These are phyloP conservation scores for Tetramorium alpestre DNA, from an alignment of 1,140 invertebrate genomes.

Conservation along the genomic window DNA sequence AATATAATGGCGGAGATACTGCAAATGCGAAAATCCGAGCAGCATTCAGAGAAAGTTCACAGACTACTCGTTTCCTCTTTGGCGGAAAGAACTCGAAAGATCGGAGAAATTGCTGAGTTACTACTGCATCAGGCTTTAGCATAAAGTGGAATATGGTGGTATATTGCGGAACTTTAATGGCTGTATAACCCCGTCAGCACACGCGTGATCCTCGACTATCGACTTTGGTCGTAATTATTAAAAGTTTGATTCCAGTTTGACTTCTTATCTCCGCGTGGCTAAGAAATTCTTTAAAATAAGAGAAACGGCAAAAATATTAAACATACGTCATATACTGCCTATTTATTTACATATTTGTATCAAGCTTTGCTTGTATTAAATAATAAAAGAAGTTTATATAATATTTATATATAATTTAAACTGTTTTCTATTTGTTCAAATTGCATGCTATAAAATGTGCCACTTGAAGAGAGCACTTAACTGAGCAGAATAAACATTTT, in stretches of 20 bases:
- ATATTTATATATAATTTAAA: too few relatives aligned
- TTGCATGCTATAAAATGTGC: neutral
- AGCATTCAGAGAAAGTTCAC: constrained; percentile 33
- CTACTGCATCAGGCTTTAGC: neutral
- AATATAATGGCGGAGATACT: constrained; percentile 26
- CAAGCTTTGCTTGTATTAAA: neutral
- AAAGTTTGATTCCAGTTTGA: neutral
- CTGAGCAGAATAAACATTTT: constrained; percentile 3
- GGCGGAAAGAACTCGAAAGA: constrained; percentile 32
- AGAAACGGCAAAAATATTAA: neutral
- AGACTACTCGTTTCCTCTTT: constrained; percentile 36
- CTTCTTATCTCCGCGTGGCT: neutral
- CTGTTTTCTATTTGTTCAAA: neutral
- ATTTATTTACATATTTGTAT: neutral
- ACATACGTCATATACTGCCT: neutral
- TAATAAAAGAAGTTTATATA: neutral
- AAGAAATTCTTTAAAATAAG: neutral
- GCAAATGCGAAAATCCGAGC: constrained; percentile 34
- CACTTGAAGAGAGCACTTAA: neutral
- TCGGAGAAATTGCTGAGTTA: constrained; percentile 37
- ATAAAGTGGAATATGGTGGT: neutral
- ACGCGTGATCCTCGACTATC: neutral
- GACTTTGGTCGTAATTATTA: neutral
- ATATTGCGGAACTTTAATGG: constrained; percentile 4
- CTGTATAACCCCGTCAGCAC: neutral